phyloP scores from a whole-genome alignment of 2,113 vertebrate species.

The Eubucco bourcierii region DNA sequence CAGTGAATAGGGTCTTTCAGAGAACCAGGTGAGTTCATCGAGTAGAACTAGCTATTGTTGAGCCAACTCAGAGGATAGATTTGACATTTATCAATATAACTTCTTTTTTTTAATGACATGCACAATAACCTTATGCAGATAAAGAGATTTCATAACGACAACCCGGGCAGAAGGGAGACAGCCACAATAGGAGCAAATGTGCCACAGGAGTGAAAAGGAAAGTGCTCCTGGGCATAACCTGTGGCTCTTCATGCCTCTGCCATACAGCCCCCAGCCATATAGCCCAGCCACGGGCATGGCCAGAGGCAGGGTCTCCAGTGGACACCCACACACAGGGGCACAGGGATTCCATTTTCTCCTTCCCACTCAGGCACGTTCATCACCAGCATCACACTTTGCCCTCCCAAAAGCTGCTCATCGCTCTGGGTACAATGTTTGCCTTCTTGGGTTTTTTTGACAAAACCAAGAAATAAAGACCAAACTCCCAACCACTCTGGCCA shows the following conservation, averaged over 20 bases:
- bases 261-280: accelerated
- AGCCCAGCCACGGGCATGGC: neutral
- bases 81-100: conserved; percentile 71
- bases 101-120: conserved; percentile 63
- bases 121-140: conserved; percentile 70
- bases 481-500: neutral
- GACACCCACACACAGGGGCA: neutral
- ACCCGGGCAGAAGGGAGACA: neutral
- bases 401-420: neutral
- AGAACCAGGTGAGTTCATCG: conserved; percentile 86
- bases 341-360: accelerated
- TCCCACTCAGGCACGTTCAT: neutral
- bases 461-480: neutral
- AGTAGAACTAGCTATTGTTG: conserved; percentile 76
- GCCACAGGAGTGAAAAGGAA: neutral
- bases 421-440: neutral
- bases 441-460: no score
- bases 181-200: conserved; percentile 41
- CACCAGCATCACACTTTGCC: neutral
- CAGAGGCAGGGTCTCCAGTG: neutral
- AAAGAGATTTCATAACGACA: conserved; percentile 66
- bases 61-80: conserved; percentile 69
- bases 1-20: conserved; percentile 90
- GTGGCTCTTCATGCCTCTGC: neutral
- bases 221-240: neutral